Percentiles rank a stretch among this genome's conserved stretches.
Conservation (phyloP, 1,140 invertebrate genomes). For the Drosophila kepulauana region DNA sequence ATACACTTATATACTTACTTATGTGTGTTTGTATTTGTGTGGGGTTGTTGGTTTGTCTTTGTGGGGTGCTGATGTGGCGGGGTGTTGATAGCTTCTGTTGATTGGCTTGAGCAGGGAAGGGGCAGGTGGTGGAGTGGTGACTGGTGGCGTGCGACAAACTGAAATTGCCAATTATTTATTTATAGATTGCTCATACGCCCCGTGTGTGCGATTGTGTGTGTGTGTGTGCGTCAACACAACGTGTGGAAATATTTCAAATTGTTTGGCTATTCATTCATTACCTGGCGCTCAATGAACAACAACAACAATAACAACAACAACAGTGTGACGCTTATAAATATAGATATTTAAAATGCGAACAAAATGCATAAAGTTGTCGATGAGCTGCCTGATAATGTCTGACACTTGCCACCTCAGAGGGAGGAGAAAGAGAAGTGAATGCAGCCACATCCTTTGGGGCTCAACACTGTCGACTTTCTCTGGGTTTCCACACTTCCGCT, state of each 20-base stretch:
- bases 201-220: slow-evolving; percentile 18
- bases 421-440: not conserved
- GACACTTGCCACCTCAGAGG: not conserved
- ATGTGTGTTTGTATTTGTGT: not conserved
- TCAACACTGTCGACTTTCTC: slow-evolving; percentile 6
- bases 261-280: slow-evolving; percentile 60
- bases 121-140: not conserved
- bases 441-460: slow-evolving; percentile 9
- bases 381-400: slow-evolving; percentile 1
- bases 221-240: slow-evolving; percentile 17
- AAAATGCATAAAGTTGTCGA: slow-evolving; percentile 17
- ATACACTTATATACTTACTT: not conserved
- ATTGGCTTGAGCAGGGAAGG: not conserved
- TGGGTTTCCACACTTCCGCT: slow-evolving; percentile 43
- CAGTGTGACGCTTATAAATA: slow-evolving; percentile 10
- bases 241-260: slow-evolving; percentile 61
- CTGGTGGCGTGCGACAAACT: slow-evolving; percentile 27
- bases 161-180: slow-evolving; percentile 59
- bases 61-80: slow-evolving; percentile 9
- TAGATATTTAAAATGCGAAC: slow-evolving; percentile 10
- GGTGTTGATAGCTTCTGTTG: slow-evolving; percentile 1
- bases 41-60: slow-evolving; percentile 1
- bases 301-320: not conserved
- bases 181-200: slow-evolving; percentile 72
- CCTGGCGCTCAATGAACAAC: slow-evolving; percentile 44